These are phyloP conservation scores for Fistularia tabacaria DNA, from an alignment of 2,797 vertebrate species.

Conservation along the genomic window DNA sequence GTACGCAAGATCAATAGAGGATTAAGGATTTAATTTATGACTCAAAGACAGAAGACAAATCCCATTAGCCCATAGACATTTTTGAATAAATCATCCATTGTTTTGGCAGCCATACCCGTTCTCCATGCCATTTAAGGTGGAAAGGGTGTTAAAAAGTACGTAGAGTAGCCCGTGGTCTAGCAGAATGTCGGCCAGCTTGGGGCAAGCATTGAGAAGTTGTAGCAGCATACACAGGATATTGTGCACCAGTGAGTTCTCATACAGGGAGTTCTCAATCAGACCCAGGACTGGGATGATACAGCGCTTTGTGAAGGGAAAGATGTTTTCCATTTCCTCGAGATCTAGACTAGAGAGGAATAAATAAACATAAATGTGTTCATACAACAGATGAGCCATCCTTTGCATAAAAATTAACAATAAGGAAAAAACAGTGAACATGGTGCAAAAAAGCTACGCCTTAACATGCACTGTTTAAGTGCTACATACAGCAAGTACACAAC, in stretches of 20 bases:
- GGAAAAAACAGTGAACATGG: no score
- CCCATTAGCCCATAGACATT: conserved; percentile 11
- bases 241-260: conserved; percentile 89
- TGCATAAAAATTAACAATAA: no score
- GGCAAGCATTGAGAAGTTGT: conserved; percentile 92
- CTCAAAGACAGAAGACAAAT: conserved; percentile 31
- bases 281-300: conserved; percentile 91
- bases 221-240: conserved; percentile 88
- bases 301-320: conserved; percentile 89
- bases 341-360: conserved; percentile 79
- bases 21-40: conserved; percentile 49
- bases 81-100: conserved; percentile 27
- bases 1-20: conserved; percentile 22
- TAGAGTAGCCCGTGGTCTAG: conserved; percentile 96
- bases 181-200: conserved; percentile 93
- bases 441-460: background rate
- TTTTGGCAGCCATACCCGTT: conserved; percentile 80
- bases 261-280: conserved; percentile 92
- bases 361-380: conserved; percentile 2
- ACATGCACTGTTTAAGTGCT: no score
- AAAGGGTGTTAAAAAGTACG: conserved; percentile 91
- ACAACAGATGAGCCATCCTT: no score
- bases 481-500: no score
- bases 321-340: conserved; percentile 88
- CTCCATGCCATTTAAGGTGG: conserved; percentile 92